Base-by-base conservation (phyloP, 2,888 invertebrate species). In the Amphipyra tragopoginis region DNA sequence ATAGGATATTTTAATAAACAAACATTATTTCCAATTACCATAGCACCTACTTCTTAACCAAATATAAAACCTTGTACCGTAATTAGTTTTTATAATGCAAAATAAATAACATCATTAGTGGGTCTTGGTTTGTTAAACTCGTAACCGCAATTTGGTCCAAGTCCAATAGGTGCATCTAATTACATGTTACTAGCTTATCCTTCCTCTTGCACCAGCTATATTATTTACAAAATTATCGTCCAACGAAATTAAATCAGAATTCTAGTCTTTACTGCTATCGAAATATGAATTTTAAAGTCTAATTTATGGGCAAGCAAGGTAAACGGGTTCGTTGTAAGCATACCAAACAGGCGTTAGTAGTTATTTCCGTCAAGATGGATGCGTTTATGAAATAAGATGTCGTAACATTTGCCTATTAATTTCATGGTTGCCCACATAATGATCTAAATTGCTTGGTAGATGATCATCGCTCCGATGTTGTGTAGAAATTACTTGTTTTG, bases 321-420 rank as follows among this genome's bases (percentile, higher is more conserved):
- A 77, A 79, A 80, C 79, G 68, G 72, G 77, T 78, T 70, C 62
- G 66, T 58, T 69, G 69, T 73, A 62, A 77, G 65, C 68, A 72
- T 74, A 72, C 64, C 71, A 76, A 83, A 79, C 79, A 44, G 45
- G 77, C 84, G 79, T 84, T 75, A 80, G 84, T 84, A 87, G 87
- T 88, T 79, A 86, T 90, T 88, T 88, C 85, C 84, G 85, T 86
- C 80, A 84, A 87, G 84, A 87, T 86, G 82, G 81, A 84, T 84
- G 85, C 85, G 78, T 86, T 87, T 85, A 82, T 82, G 77, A 78
- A 86, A 86, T 85, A 75, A 84, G 80, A 87, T 90, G 86, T 87
- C 82, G 90, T 85, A 92, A 91, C 81, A 71, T 80, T 70, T 74
- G 69, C 81, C 86, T 87, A 90, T 90, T 90, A 90, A 91, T 89